Evolutionary conservation across 2,797 vertebrate genomes (phyloP).

Genomic region (Limosa lapponica): DNA sequence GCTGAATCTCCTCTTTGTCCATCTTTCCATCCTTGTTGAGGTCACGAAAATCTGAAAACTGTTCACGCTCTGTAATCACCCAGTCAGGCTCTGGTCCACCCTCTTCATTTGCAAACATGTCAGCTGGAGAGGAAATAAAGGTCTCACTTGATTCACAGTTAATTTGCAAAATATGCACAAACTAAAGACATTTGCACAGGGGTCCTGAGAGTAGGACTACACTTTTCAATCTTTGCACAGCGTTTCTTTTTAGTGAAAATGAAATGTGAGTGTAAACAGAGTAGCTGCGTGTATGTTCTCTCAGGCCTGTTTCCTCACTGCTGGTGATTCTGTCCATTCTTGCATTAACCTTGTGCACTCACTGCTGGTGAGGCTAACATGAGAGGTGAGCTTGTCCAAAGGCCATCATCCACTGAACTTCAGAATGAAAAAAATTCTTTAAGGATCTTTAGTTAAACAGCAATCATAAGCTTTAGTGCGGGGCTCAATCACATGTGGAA

Average conservation of each 20-base stretch:
- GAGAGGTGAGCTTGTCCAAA: neutral
- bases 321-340: neutral
- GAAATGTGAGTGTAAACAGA: neutral
- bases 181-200: neutral
- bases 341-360: neutral
- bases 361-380: neutral
- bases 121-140: slow-evolving; percentile 80
- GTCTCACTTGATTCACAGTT: neutral
- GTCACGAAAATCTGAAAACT: slow-evolving; percentile 96
- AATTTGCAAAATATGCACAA: neutral
- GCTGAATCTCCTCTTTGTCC: slow-evolving; percentile 94
- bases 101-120: slow-evolving; percentile 97
- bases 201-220: neutral
- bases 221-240: neutral
- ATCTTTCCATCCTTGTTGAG: slow-evolving; percentile 97
- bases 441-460: neutral
- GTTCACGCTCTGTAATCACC: slow-evolving; percentile 93
- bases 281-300: neutral
- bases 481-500: neutral
- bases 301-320: neutral
- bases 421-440: neutral
- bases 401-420: neutral
- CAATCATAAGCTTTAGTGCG: neutral
- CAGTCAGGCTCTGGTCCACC: slow-evolving; percentile 94
- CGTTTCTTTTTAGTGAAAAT: neutral